Conservation (phyloP, 2,113 vertebrate species). For the Eptesicus fuscus region DNA sequence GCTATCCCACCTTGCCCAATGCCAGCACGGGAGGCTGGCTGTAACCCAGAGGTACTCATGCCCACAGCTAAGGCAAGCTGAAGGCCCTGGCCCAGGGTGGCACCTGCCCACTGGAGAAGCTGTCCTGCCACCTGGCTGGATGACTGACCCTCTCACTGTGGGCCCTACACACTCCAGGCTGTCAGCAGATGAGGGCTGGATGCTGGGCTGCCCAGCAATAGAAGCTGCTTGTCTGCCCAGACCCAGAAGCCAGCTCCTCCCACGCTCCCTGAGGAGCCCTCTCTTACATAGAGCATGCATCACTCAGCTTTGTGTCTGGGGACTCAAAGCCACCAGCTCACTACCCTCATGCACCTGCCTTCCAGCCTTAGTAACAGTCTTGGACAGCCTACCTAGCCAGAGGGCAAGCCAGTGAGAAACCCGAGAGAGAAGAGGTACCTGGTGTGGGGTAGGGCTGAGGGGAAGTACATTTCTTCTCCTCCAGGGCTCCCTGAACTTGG, state of each 20-base stretch:
- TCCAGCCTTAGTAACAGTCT: not conserved
- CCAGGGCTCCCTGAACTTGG: not conserved
- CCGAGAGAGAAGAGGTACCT: not conserved
- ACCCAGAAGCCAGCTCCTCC: not conserved
- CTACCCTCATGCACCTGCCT: not conserved
- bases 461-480: not conserved
- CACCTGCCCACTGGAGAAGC: not conserved
- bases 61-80: not conserved
- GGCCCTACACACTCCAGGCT: not conserved
- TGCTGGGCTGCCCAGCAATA: not conserved
- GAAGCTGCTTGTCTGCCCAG: not conserved
- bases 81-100: not conserved
- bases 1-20: not conserved
- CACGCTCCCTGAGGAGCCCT: conserved; percentile 35
- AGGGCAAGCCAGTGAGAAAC: not conserved
- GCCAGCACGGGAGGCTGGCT: not conserved
- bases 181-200: not conserved
- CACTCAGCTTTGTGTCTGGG: conserved; percentile 33
- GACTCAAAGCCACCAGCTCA: conserved; percentile 8
- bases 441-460: no score
- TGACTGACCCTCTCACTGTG: not conserved
- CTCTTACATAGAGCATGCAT: not conserved
- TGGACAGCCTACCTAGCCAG: not conserved
- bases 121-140: not conserved
- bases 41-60: not conserved